These are phyloP conservation scores for Rhynchonycteris naso DNA, from an alignment of 2,797 vertebrate genomes.

Conservation along the genomic window DNA sequence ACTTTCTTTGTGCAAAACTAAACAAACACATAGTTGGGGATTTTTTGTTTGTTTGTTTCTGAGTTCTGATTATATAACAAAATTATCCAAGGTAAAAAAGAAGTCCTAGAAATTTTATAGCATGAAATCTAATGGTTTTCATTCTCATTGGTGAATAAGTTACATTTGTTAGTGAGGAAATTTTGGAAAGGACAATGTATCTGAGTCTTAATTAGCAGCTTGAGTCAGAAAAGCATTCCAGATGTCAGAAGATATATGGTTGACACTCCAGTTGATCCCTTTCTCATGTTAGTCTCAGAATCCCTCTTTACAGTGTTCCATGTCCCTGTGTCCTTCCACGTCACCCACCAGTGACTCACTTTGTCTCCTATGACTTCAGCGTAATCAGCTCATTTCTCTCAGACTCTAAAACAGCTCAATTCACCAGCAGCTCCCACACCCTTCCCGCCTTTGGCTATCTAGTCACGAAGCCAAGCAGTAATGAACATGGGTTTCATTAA, in stretches of 20 bases:
- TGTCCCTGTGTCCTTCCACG: neutral
- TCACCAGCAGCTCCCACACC: neutral
- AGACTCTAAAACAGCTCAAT: neutral
- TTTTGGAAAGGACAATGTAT: neutral
- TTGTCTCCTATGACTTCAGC: constrained; percentile 24
- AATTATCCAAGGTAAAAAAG: constrained; percentile 43
- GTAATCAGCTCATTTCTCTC: constrained; percentile 35
- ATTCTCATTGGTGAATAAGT: constrained; percentile 11
- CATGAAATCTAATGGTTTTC: neutral
- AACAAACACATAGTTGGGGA: neutral
- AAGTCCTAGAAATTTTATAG: neutral
- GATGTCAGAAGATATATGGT: neutral
- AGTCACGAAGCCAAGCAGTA: constrained; percentile 57
- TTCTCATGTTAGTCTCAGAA: neutral
- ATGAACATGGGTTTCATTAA: constrained; percentile 71
- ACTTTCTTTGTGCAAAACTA: constrained; percentile 56
- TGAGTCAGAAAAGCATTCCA: neutral
- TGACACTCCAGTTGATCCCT: neutral
- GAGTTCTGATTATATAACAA: constrained; percentile 37
- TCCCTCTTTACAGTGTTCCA: neutral
- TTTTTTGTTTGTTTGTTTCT: neutral
- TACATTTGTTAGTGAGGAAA: constrained; percentile 5
- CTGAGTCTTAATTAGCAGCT: neutral
- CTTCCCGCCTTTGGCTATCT: constrained; percentile 56
- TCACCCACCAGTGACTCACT: neutral